These are phyloP conservation scores for Acropora yongei DNA, from an alignment of 64 coral and sea anemone species.

Conservation along the genomic window DNA sequence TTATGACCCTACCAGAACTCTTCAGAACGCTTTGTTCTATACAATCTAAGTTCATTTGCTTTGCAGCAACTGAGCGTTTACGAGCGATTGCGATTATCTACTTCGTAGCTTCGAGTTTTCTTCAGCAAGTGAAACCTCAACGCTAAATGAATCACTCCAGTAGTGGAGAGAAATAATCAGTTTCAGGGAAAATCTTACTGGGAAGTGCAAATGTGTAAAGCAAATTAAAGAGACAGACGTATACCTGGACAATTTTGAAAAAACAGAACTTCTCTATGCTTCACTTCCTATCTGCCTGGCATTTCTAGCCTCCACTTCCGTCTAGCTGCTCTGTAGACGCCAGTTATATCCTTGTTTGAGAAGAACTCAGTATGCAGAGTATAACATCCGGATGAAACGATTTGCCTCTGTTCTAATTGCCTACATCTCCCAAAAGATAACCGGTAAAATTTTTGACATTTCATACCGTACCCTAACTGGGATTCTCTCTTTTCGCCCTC, in stretches of 20 bases:
- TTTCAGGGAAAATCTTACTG: background rate
- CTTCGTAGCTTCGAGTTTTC: too few species aligned
- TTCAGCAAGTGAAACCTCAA: too few species aligned
- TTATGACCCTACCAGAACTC: too few species aligned
- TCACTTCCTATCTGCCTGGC: background rate
- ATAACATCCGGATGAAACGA: background rate
- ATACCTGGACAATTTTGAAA: background rate
- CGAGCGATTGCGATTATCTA: too few species aligned
- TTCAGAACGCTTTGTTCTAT: too few species aligned
- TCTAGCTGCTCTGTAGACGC: background rate
- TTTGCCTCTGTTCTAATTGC: background rate
- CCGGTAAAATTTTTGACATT: background rate
- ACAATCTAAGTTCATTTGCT: too few species aligned
- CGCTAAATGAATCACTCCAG: too few species aligned
- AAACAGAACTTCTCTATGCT: background rate
- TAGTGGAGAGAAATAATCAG: background rate
- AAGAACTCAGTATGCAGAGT: background rate
- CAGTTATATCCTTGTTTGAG: background rate
- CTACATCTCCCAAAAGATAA: background rate
- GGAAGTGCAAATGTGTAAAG: background rate
- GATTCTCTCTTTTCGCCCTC: too few species aligned
- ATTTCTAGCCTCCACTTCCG: background rate
- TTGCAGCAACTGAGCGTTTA: too few species aligned
- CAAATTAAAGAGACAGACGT: background rate
- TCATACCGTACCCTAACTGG: too few species aligned